phyloP scores from a whole-genome alignment of 2,888 invertebrate species.

The Euplexia lucipara region DNA sequence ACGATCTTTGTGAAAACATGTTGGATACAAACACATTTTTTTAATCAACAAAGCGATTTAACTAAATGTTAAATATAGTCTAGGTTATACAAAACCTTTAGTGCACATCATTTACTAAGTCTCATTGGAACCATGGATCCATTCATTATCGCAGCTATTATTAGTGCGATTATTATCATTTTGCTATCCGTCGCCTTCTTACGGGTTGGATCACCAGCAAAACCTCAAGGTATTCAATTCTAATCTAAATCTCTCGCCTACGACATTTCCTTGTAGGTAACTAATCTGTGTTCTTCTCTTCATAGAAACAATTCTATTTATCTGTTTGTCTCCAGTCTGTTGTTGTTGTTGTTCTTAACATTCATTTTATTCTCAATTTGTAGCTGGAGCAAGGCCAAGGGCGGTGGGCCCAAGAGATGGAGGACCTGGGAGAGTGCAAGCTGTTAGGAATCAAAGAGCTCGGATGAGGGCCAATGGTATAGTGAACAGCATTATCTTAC shows the following conservation, averaged over 20 bases:
- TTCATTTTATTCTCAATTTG: slow-evolving; percentile 16
- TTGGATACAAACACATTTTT: slow-evolving; percentile 20
- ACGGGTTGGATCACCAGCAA: slow-evolving; percentile 76
- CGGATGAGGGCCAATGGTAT: slow-evolving; percentile 92
- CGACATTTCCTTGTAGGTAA: neutral
- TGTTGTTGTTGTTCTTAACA: neutral
- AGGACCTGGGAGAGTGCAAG: slow-evolving; percentile 93
- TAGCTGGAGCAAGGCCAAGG: slow-evolving; percentile 81
- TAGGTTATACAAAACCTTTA: slow-evolving; percentile 10
- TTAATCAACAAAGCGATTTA: neutral
- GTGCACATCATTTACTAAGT: neutral
- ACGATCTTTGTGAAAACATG: neutral
- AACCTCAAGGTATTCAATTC: slow-evolving; percentile 76
- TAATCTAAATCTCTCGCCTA: neutral
- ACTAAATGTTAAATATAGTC: neutral
- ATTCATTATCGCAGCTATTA: slow-evolving; percentile 84
- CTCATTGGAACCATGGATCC: slow-evolving; percentile 81
- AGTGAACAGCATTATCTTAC: neutral
- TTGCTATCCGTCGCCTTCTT: slow-evolving; percentile 80
- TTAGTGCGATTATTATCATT: slow-evolving; percentile 83
- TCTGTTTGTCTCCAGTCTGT: neutral
- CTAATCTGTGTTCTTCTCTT: neutral
- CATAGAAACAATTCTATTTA: neutral
- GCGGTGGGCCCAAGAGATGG: slow-evolving; percentile 88
- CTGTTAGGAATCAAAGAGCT: slow-evolving; percentile 93